Conservation (phyloP, 2,797 vertebrate genomes). For the Lepilemur ruficaudatus region DNA sequence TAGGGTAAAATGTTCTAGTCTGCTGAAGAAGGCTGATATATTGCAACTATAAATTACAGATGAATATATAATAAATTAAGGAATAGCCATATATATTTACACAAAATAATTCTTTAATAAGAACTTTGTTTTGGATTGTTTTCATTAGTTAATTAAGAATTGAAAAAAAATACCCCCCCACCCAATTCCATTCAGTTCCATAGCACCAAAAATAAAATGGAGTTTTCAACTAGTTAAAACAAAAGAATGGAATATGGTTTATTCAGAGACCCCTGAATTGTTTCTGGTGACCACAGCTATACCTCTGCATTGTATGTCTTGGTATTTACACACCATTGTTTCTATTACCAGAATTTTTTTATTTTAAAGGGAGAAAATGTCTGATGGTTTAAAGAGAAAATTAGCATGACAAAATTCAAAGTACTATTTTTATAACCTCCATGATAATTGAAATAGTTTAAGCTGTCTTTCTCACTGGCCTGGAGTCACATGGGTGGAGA, state of each 20-base stretch:
- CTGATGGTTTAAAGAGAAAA: background rate
- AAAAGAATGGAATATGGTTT: background rate
- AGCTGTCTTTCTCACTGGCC: background rate
- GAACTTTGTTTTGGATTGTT: background rate
- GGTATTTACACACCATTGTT: background rate
- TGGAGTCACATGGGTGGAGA: background rate
- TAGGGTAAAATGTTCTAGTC: background rate
- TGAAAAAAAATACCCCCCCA: background rate
- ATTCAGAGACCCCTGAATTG: background rate
- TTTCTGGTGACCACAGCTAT: background rate
- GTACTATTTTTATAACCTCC: background rate
- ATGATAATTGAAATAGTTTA: background rate
- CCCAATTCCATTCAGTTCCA: background rate
- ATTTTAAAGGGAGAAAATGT: background rate
- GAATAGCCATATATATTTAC: slow-evolving; percentile 15
- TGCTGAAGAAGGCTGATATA: slow-evolving; percentile 48
- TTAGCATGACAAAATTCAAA: background rate
- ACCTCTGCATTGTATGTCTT: background rate
- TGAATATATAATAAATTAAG: slow-evolving; percentile 27
- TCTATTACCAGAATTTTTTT: background rate
- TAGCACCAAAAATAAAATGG: background rate
- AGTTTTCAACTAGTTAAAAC: slow-evolving; percentile 12
- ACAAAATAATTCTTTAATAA: background rate
- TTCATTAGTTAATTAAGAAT: background rate
- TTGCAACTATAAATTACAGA: background rate